phyloP scores from a whole-genome alignment of 2,888 invertebrate species.

The Drosophila imparisetae region DNA sequence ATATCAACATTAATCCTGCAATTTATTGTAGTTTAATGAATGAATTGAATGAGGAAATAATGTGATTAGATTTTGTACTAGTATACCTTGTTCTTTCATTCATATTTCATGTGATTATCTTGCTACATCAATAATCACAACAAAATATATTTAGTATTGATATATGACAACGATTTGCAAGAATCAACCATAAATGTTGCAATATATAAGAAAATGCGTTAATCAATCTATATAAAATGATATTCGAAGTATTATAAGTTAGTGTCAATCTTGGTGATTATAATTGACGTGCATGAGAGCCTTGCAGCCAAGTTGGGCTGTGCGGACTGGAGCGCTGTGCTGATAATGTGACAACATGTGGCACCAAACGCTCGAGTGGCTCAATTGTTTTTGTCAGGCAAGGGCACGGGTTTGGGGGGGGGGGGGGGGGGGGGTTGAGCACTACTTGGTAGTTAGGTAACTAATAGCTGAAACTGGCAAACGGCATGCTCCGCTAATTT shows the following conservation, averaged over 20 bases:
- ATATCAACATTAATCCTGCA: neutral
- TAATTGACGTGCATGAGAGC: neutral
- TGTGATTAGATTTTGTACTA: neutral
- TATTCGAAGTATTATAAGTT: constrained; percentile 37
- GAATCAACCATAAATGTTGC: neutral
- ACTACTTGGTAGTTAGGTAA: neutral
- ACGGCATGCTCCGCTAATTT: constrained; percentile 9
- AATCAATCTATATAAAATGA: constrained; percentile 38
- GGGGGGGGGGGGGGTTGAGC: too few species aligned
- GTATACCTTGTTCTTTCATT: neutral
- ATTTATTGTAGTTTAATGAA: neutral
- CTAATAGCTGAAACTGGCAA: constrained; percentile 17
- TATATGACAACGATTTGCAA: neutral
- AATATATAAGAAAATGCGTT: neutral
- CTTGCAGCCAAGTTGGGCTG: neutral
- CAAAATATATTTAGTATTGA: neutral
- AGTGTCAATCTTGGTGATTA: constrained; percentile 18
- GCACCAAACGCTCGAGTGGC: constrained; percentile 22
- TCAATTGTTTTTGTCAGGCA: neutral
- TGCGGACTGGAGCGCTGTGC: neutral
- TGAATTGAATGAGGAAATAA: neutral
- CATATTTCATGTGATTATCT: neutral
- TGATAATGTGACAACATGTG: constrained; percentile 35
- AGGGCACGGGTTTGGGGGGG: too few species aligned
- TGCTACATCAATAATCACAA: neutral